Evolutionary conservation across 1,140 invertebrate genomes (phyloP), one percentile per base, ranked within the genome.

Genomic region (Ceratitis capitata): DNA sequence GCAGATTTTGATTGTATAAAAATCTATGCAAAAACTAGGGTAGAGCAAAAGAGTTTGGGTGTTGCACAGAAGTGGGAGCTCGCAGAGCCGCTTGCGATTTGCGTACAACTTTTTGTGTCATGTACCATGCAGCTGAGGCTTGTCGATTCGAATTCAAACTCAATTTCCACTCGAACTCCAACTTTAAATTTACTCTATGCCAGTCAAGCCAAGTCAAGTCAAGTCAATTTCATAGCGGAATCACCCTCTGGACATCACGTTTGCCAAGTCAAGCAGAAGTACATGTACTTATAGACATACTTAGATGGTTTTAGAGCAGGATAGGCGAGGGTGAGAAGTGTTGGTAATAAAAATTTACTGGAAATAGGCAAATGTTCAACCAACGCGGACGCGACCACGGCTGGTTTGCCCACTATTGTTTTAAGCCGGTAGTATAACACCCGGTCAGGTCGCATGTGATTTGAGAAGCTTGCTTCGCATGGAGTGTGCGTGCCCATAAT

Each of bases 221-320:
- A 78, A 78, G 69, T 78, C 69, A 78, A 78, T 78, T 78, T 78
- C 39, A 32, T n/a, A 69, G 61, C 35, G 69, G 87, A 89, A 89
- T 88, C 89, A 88, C 89, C 89, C 89, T 89, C 89, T 88, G 89
- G 89, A 89, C 89, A 89, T 89, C 89, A 89, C 89, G 89, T 85
- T 58, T 42, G 69, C 39, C 69, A 78, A 45, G 35, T 78, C 69
- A 78, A 78, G 69, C 69, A 78, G 69, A 78, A 45, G 69, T 78
- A 23, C n/a, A n/a, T n/a, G n/a, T n/a, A n/a, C n/a, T n/a, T n/a
- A n/a, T n/a, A n/a, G n/a, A n/a, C n/a, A n/a, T n/a, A n/a, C n/a
- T n/a, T n/a, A n/a, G n/a, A n/a, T n/a, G n/a, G n/a, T n/a, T 16
- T 64, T 64, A 32, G 58, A 32, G n/a, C 23, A 56, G 16, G 19